Evolutionary conservation across 2,113 vertebrate species (phyloP).

Genomic region (Ageneiosus marmoratus): DNA sequence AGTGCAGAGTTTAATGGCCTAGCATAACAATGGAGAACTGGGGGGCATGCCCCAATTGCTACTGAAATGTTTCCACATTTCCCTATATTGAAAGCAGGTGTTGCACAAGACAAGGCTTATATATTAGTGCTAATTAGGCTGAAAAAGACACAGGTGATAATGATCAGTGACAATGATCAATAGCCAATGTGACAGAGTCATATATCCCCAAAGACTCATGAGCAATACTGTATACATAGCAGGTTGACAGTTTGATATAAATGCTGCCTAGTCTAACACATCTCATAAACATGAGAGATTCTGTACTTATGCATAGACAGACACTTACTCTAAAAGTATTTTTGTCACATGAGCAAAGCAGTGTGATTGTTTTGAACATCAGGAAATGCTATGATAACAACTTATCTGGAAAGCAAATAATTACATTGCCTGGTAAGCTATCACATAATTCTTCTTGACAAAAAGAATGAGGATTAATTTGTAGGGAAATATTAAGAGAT

Average conservation of each 20-base stretch:
- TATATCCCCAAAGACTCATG: too few species aligned
- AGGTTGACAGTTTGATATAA: background rate
- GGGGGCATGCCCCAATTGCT: too few species aligned
- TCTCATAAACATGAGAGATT: background rate
- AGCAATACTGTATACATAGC: too few species aligned
- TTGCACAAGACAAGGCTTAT: too few species aligned
- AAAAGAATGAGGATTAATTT: conserved; percentile 72
- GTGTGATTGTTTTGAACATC: conserved; percentile 16
- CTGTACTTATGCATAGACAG: background rate
- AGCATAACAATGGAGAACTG: too few species aligned
- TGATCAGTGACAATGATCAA: too few species aligned
- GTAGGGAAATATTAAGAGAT: conserved; percentile 70
- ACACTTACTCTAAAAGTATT: background rate
- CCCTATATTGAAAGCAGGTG: too few species aligned
- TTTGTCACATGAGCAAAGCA: conserved; percentile 16
- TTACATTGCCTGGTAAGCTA: conserved; percentile 73
- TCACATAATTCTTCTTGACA: conserved; percentile 70
- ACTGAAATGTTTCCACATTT: too few species aligned
- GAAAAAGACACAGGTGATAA: too few species aligned
- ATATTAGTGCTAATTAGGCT: too few species aligned
- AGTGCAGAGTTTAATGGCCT: too few species aligned
- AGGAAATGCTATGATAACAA: conserved; percentile 35
- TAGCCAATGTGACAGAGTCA: too few species aligned
- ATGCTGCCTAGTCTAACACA: background rate
- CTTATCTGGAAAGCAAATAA: conserved; percentile 65